Evolutionary conservation across 2,888 invertebrate species (phyloP), one percentile per base, ranked within the genome.

Genomic region (Spilosoma lubricipeda): DNA sequence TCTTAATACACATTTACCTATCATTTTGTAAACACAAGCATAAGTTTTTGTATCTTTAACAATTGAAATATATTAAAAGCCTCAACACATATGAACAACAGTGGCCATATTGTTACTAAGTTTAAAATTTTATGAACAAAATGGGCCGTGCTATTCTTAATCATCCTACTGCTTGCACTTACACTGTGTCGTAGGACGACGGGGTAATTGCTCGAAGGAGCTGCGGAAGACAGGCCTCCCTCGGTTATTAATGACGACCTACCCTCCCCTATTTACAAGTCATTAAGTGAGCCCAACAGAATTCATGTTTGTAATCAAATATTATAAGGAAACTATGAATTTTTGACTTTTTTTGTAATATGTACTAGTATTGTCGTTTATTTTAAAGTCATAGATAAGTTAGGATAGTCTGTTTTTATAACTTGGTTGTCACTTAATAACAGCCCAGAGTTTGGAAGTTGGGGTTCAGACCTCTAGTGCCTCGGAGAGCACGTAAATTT

Each of bases 131-230:
- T 3, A 63, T 3, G 3, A 30, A 30, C 13, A 63, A 65, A n/a
- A 15, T 8, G 0, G 5, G 8, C 3, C 0, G 4, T 13, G 1
- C 20, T 0, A 59, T 30, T 42, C 30, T 1, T 0, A 77, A 11
- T 23, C 70, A 36, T 42, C 73, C 66, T 77, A 82, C 86, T 86
- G 68, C 8, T 42, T 75, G 0, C 8, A 3, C 20, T 8, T 52
- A 59, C 20, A 73, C 87, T 74, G 63, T 80, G 75, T 72, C 71
- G 45, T 69, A 75, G 73, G 76, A 75, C 82, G 85, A 85, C 81
- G 85, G 90, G 90, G 91, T 93, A 92, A 93, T 93, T 92, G 93
- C 91, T 91, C 87, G 89, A 91, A 92, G 93, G 92, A 91, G 89
- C 93, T 93, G 93, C 87, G 86, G 87, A 90, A 93, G 93, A 92